phyloP scores from a whole-genome alignment of 2,797 vertebrate species.

The Peromyscus eremicus region DNA sequence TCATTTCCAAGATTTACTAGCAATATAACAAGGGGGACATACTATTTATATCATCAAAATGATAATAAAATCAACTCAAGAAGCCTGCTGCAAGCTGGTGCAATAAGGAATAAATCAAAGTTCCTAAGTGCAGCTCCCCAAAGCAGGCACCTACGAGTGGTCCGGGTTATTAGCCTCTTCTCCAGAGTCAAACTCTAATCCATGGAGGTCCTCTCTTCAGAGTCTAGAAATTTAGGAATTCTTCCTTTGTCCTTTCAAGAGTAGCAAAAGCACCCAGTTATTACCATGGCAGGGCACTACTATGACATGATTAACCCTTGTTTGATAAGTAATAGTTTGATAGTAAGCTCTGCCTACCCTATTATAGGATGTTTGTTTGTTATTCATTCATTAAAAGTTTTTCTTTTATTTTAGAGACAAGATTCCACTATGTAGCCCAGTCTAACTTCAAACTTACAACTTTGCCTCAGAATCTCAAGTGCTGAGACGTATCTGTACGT shows the following conservation, averaged over 20 bases:
- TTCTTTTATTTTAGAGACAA: not conserved
- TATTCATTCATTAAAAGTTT: not conserved
- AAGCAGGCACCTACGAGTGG: not conserved
- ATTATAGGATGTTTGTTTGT: not conserved
- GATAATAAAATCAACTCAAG: not conserved
- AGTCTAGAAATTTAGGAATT: not conserved
- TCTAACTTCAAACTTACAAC: not conserved
- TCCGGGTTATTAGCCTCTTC: rapidly evolving
- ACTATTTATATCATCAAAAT: not conserved
- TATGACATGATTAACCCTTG: not conserved
- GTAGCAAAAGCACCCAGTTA: not conserved
- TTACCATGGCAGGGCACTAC: not conserved
- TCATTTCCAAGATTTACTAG: not conserved
- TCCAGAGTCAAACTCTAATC: not conserved
- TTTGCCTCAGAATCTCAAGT: not conserved
- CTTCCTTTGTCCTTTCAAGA: not conserved
- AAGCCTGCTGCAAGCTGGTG: not conserved
- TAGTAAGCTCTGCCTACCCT: not conserved
- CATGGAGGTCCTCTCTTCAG: not conserved
- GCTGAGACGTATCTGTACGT: no score
- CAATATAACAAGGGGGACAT: not conserved
- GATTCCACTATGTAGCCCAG: not conserved
- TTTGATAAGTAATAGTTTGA: not conserved
- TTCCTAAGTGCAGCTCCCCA: not conserved
- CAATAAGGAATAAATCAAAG: not conserved